Percentiles rank a stretch among this genome's conserved stretches.
Conservation (phyloP, 1,140 invertebrate species). For the Drosophila nebulosa region DNA sequence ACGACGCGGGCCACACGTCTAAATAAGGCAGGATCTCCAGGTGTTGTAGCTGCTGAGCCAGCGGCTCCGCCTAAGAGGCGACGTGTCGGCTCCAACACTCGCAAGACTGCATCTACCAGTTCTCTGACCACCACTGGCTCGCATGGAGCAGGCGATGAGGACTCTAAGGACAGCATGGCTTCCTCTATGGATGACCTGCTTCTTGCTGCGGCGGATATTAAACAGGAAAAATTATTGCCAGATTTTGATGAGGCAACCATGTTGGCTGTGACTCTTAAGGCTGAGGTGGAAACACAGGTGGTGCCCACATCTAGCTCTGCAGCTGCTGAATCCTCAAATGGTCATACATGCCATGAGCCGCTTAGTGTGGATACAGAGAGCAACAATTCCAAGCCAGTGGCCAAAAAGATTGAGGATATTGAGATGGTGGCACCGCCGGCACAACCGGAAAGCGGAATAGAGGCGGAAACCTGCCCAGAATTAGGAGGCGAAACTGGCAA, state of each 20-base stretch:
- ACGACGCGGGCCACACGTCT: constrained; percentile 65
- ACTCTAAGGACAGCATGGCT: constrained; percentile 74
- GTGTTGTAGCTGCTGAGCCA: constrained; percentile 14
- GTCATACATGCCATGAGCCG: constrained; percentile 46
- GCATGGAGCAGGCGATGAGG: constrained; percentile 60
- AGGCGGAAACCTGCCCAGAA: not conserved
- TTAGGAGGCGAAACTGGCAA: constrained; percentile 36
- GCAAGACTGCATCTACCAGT: constrained; percentile 50
- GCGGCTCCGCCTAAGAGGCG: constrained; percentile 48
- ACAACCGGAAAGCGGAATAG: not conserved
- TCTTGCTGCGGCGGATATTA: constrained; percentile 55
- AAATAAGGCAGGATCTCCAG: constrained; percentile 64
- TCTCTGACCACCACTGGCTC: constrained; percentile 42
- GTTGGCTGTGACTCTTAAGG: not conserved
- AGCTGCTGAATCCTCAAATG: constrained; percentile 27
- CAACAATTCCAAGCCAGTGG: not conserved
- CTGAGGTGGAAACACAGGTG: not conserved
- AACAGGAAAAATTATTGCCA: constrained; percentile 56
- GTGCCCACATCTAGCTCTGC: constrained; percentile 26
- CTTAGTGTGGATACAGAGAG: constrained; percentile 54
- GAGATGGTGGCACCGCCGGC: not conserved
- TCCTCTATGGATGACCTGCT: constrained; percentile 70
- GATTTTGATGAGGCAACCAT: constrained; percentile 51
- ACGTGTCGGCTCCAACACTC: constrained; percentile 42
- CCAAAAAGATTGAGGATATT: not conserved